Conservation (phyloP, 2,797 vertebrate genomes). For the Tragopan temminckii region DNA sequence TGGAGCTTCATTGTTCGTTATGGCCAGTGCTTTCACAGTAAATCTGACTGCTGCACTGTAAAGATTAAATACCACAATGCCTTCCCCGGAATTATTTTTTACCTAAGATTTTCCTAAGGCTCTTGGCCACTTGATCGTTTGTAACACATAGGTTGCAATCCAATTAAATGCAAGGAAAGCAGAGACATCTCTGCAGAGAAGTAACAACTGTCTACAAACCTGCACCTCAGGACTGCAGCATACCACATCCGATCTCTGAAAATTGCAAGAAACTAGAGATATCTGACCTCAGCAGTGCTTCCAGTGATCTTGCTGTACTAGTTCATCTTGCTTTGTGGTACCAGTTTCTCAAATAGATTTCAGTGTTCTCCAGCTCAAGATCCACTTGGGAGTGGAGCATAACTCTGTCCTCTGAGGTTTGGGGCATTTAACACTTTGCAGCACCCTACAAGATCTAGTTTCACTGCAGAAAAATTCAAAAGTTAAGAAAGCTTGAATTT, state of each 20-base stretch:
- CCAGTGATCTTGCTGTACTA: not conserved
- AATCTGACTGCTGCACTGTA: not conserved
- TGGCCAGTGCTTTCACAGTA: not conserved
- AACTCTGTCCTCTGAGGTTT: not conserved
- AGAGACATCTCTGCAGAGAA: not conserved
- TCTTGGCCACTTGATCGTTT: not conserved
- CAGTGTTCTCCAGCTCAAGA: not conserved
- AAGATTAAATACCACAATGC: not conserved
- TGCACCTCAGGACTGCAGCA: rapidly evolving
- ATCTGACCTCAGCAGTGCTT: not conserved
- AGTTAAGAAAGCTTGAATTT: not conserved
- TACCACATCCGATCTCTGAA: not conserved
- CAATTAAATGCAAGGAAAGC: not conserved
- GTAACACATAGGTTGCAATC: too few relatives aligned
- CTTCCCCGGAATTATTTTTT: not conserved
- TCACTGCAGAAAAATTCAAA: not conserved
- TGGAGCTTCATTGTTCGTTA: not conserved
- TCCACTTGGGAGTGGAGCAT: not conserved
- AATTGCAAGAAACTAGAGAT: not conserved
- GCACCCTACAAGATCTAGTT: not conserved
- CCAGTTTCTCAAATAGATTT: not conserved
- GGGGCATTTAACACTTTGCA: not conserved
- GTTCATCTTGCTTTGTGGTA: not conserved
- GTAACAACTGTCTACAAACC: rapidly evolving
- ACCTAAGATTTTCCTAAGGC: not conserved